Percentiles rank a stretch among this genome's conserved stretches.
phyloP scores from a whole-genome alignment of 2,797 vertebrate species.

The Notoglanidium macrostoma region DNA sequence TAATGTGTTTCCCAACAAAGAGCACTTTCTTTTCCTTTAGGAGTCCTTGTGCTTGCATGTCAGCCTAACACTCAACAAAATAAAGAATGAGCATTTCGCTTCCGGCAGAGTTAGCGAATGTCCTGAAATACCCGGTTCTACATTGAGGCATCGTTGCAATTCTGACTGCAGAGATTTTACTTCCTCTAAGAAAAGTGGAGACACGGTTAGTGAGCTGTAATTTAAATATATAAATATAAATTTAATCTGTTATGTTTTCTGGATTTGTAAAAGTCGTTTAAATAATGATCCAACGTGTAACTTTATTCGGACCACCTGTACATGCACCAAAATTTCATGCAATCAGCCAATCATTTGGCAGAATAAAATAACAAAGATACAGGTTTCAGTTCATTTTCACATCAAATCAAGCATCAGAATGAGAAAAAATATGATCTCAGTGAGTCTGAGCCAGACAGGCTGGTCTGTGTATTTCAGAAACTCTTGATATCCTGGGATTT shows the following conservation, averaged over 20 bases:
- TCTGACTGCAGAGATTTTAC: neutral
- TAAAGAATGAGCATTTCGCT: neutral
- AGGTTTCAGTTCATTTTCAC: neutral
- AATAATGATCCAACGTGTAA: neutral
- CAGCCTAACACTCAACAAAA: constrained; percentile 17
- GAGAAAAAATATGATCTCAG: neutral
- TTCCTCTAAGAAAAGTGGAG: neutral
- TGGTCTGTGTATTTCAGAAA: neutral
- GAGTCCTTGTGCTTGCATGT: constrained; percentile 19
- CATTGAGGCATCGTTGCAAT: neutral
- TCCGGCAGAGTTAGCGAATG: neutral
- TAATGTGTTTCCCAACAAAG: constrained; percentile 45
- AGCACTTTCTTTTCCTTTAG: constrained; percentile 39
- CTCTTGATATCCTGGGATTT: neutral
- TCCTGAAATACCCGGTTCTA: neutral
- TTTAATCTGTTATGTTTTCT: neutral
- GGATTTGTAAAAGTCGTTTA: neutral
- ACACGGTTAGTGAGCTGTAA: neutral
- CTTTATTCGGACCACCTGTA: neutral
- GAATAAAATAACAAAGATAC: neutral
- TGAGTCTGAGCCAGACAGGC: neutral
- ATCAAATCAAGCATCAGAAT: neutral
- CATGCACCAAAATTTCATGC: neutral
- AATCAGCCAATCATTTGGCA: neutral
- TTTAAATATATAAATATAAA: too few species aligned